Evolutionary conservation across 1,140 invertebrate genomes (phyloP), one percentile per base, ranked within the genome.

Genomic region (Cyphomyrmex costatus): DNA sequence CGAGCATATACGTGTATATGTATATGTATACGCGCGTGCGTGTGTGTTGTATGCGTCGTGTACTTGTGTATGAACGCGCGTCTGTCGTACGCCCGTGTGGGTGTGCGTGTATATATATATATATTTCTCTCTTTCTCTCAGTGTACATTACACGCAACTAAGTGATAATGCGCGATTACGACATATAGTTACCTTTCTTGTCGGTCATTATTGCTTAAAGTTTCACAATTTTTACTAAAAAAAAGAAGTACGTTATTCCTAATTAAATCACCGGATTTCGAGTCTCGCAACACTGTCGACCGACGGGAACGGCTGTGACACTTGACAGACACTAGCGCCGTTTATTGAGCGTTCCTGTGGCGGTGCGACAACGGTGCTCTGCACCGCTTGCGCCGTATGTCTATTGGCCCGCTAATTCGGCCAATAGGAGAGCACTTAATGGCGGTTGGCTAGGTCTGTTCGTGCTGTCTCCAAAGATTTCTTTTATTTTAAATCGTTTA

Each of bases 101-200:
- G 63, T 79, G 61, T 36, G 42, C 73, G 79, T 83, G n/a, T n/a
- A n/a, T n/a, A n/a, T n/a, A n/a, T n/a, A n/a, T n/a, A n/a, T n/a
- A 49, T 42, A 73, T 73, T 73, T 74, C 79, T n/a, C 53, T 74
- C 36, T 24, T 53, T 27, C 78, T 73, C 66, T 60, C 68, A 70
- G 14, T 74, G 56, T 61, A 74, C 24, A 33, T 73, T 74, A 89
- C 87, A 91, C 77, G 88, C 86, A 91, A 51, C 71, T 91, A 30
- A 92, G 33, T 79, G 58, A 71, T 76, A 88, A 68, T 66, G 74
- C 88, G 86, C 80, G 82, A 77, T 84, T 91, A 91, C 91, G 91
- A 73, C 83, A 70, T 91, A 95, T 95, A 95, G 90, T 95, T 95
- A 95, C 95, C 95, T 95, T 95, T 95, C 87, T 95, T 95, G 94